phyloP scores from a whole-genome alignment of 2,113 vertebrate species.

The Dryoscopus gambensis region DNA sequence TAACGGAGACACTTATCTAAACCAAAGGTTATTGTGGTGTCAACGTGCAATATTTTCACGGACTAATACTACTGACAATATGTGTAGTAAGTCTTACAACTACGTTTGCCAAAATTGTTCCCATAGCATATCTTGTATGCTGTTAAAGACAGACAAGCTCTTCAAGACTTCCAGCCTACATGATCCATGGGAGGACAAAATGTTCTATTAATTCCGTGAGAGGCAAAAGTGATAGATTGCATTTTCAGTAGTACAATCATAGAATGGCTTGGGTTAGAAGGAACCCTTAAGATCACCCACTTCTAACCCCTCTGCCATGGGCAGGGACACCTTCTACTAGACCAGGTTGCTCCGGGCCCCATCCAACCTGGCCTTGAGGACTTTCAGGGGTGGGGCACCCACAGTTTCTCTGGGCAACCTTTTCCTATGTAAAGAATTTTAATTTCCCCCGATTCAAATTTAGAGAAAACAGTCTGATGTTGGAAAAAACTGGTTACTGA shows the following conservation, averaged over 20 bases:
- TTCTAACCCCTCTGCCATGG: no score
- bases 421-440: neutral
- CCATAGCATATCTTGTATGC: neutral
- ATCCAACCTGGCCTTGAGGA: neutral
- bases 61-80: neutral
- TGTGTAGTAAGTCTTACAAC: neutral
- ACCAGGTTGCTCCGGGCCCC: neutral
- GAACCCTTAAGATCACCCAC: neutral
- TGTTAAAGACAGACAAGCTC: neutral
- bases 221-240: neutral
- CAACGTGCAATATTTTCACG: neutral
- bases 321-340: neutral
- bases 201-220: neutral
- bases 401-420: neutral
- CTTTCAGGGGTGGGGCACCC: neutral
- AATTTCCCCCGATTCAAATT: neutral
- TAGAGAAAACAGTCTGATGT: neutral
- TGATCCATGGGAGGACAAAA: accelerated
- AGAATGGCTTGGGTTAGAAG: neutral
- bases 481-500: neutral
- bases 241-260: neutral
- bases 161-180: neutral
- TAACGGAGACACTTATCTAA: neutral
- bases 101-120: neutral
- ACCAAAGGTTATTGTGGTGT: neutral